Evolutionary conservation across 2,113 vertebrate species (phyloP).

Genomic region (Vanacampus margaritifer): DNA sequence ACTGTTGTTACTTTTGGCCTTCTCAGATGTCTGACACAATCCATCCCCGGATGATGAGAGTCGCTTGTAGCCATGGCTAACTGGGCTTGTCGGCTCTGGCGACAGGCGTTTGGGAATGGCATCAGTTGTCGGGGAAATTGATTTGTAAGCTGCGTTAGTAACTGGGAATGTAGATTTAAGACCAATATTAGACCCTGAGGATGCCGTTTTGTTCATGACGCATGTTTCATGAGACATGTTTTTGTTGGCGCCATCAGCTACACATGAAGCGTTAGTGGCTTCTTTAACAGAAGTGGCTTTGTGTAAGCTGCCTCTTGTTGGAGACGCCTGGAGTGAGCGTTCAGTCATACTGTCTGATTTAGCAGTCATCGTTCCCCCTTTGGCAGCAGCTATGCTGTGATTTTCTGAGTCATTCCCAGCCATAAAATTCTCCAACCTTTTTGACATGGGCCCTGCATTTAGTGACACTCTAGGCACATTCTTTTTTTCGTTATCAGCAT

Average conservation of each 20-base stretch:
- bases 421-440: slow-evolving; percentile 81
- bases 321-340: slow-evolving; percentile 44
- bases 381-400: slow-evolving; percentile 49
- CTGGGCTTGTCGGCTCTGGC: slow-evolving; percentile 44
- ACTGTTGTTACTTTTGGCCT: slow-evolving; percentile 35
- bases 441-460: slow-evolving; percentile 86
- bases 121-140: slow-evolving; percentile 37
- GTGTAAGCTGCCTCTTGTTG: slow-evolving; percentile 41
- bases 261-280: slow-evolving; percentile 30
- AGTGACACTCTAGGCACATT: slow-evolving; percentile 62
- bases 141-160: slow-evolving; percentile 40
- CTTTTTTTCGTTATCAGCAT: slow-evolving; percentile 54
- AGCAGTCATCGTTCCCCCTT: slow-evolving; percentile 37
- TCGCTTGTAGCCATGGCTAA: slow-evolving; percentile 47
- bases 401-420: slow-evolving; percentile 78
- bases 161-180: slow-evolving; percentile 42
- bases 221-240: slow-evolving; percentile 17
- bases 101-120: slow-evolving; percentile 39
- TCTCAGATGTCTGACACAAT: slow-evolving; percentile 53
- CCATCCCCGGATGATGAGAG: slow-evolving; percentile 54
- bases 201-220: slow-evolving; percentile 26
- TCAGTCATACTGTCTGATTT: slow-evolving; percentile 49
- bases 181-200: slow-evolving; percentile 24
- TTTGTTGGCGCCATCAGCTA: slow-evolving; percentile 39
- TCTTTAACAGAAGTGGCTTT: slow-evolving; percentile 52